Conservation (phyloP, 2,888 invertebrate genomes). For the Lamellibrachia satsuma region DNA sequence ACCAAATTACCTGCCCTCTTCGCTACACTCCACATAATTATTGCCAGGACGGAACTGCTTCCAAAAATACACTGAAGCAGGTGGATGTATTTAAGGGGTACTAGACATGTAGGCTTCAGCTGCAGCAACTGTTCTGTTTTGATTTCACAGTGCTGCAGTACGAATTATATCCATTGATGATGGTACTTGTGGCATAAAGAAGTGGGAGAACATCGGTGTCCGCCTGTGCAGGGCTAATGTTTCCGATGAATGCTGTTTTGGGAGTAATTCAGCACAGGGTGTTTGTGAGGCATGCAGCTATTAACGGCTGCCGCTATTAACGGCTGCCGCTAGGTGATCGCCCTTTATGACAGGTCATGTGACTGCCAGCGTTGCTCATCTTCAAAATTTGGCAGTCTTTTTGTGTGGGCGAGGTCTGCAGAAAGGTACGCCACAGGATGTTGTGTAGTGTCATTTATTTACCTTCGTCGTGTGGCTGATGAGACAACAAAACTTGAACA, state of each 20-base stretch:
- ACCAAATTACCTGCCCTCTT: not conserved
- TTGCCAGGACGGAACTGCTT: not conserved
- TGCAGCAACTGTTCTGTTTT: not conserved
- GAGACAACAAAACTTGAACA: not conserved
- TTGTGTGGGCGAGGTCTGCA: not conserved
- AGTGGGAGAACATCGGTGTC: not conserved
- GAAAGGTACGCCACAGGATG: not conserved
- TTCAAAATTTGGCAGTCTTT: not conserved
- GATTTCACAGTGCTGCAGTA: not conserved
- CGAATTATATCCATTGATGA: not conserved
- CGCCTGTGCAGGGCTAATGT: not conserved
- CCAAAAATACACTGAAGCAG: not conserved
- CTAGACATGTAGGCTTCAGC: not conserved
- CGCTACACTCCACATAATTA: not conserved
- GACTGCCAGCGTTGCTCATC: not conserved
- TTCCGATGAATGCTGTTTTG: not conserved
- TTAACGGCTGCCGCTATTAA: not conserved
- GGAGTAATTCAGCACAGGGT: conserved; percentile 12
- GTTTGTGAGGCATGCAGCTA: not conserved
- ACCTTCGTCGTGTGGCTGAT: not conserved
- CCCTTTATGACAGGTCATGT: not conserved
- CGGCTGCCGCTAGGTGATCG: not conserved
- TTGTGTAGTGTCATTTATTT: not conserved
- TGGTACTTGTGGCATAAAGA: not conserved
- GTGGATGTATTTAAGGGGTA: not conserved